Evolutionary conservation across 2,797 vertebrate genomes (phyloP).

Genomic region (Falco rusticolus): DNA sequence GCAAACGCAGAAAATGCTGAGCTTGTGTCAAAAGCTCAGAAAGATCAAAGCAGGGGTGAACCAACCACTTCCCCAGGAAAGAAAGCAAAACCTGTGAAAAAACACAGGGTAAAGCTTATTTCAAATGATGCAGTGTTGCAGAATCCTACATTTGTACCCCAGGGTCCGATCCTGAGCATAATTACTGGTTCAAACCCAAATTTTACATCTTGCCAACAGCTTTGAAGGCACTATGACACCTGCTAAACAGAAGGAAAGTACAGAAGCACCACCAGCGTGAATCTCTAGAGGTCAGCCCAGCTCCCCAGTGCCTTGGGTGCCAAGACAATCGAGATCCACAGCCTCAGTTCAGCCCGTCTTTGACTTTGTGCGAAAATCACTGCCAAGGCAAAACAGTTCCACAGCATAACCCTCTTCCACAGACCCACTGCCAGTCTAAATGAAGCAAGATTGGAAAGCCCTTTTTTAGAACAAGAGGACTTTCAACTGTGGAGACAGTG

Average conservation of each 20-base stretch:
- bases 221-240: not conserved
- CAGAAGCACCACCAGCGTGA: not conserved
- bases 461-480: not conserved
- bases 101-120: not conserved
- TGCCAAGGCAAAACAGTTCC: not conserved
- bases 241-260: not conserved
- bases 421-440: not conserved
- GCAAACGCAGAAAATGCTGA: slow-evolving; percentile 4
- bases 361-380: not conserved
- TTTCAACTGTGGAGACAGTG: not conserved
- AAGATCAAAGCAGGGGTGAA: not conserved
- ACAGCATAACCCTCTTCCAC: not conserved
- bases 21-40: not conserved
- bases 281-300: not conserved
- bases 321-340: not conserved
- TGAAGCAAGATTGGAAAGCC: not conserved
- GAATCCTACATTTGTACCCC: not conserved
- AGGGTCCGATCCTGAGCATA: not conserved
- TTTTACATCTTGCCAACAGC: not conserved
- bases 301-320: not conserved
- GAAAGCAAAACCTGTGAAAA: not conserved
- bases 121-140: not conserved
- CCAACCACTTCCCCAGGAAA: not conserved
- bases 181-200: not conserved
- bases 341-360: not conserved